Percentiles rank a stretch among this genome's conserved stretches.
These are phyloP conservation scores for Dromius quadrimaculatus DNA, from an alignment of 2,888 invertebrate species.

Conservation along the genomic window DNA sequence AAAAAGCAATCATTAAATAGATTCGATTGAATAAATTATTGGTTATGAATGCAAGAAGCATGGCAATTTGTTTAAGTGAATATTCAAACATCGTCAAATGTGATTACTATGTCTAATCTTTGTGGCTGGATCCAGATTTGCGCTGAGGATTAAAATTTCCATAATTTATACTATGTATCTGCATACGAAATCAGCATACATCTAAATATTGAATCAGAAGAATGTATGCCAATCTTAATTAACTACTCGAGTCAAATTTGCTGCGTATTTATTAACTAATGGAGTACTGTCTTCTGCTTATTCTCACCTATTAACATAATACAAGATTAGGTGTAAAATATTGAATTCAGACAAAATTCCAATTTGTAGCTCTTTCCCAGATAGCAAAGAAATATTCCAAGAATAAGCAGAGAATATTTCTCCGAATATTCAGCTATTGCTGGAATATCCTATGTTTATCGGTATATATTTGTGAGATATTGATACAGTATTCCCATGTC, in stretches of 20 bases:
- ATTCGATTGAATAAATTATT: no score
- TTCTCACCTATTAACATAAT: background rate
- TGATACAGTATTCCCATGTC: no score
- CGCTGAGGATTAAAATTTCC: constrained; percentile 38
- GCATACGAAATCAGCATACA: constrained; percentile 48
- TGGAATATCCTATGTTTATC: no score
- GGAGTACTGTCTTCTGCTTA: constrained; percentile 8
- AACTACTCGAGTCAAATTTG: constrained; percentile 48
- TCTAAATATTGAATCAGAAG: constrained; percentile 49
- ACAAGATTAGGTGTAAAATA: background rate
- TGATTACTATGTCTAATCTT: constrained; percentile 39
- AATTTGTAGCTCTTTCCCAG: no score
- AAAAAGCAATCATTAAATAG: no score
- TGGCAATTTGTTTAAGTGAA: constrained; percentile 37
- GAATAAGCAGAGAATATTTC: no score
- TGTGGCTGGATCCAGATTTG: constrained; percentile 26
- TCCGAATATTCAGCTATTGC: no score
- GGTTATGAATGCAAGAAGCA: constrained; percentile 27
- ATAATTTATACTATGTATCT: constrained; percentile 49
- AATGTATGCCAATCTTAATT: constrained; percentile 49
- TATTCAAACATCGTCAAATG: constrained; percentile 44
- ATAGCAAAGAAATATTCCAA: no score
- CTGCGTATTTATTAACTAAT: constrained; percentile 44
- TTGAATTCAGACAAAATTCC: no score
- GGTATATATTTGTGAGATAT: no score